Percentiles rank a stretch among this genome's conserved stretches.
phyloP scores from a whole-genome alignment of 2,797 vertebrate genomes.

The Phrynocephalus vlangalii region DNA sequence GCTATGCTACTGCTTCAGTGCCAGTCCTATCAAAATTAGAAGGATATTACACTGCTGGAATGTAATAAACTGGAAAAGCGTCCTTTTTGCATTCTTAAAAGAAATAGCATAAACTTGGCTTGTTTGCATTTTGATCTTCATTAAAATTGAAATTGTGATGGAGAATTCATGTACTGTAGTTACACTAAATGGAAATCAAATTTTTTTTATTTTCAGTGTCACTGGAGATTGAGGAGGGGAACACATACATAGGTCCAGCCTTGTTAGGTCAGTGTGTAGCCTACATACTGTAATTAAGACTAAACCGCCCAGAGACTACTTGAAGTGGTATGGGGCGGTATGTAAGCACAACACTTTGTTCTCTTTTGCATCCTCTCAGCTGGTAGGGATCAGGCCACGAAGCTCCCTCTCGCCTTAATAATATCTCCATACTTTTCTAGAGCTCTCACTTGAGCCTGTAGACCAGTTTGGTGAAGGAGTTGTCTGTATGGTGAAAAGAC shows the following conservation, averaged over 20 bases:
- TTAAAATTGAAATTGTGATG: slow-evolving; percentile 2
- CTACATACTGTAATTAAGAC: no score
- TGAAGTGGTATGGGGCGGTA: no score
- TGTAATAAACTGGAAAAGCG: neutral
- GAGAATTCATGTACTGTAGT: neutral
- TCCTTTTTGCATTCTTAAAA: neutral
- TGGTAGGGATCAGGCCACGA: no score
- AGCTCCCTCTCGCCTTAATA: neutral
- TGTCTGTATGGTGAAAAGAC: neutral
- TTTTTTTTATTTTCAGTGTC: no score
- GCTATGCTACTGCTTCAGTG: neutral
- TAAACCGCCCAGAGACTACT: no score
- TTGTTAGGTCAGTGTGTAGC: neutral
- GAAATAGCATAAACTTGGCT: neutral
- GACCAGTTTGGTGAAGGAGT: no score
- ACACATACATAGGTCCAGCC: no score
- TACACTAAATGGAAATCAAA: neutral
- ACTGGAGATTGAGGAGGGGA: neutral
- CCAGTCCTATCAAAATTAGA: neutral
- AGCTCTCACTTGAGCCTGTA: neutral
- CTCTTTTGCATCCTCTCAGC: no score
- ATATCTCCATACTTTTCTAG: neutral
- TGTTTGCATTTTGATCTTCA: neutral
- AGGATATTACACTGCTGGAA: neutral
- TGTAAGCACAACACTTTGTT: no score